Conservation (phyloP, 2,797 vertebrate species). For the Rhinatrema bivittatum region DNA sequence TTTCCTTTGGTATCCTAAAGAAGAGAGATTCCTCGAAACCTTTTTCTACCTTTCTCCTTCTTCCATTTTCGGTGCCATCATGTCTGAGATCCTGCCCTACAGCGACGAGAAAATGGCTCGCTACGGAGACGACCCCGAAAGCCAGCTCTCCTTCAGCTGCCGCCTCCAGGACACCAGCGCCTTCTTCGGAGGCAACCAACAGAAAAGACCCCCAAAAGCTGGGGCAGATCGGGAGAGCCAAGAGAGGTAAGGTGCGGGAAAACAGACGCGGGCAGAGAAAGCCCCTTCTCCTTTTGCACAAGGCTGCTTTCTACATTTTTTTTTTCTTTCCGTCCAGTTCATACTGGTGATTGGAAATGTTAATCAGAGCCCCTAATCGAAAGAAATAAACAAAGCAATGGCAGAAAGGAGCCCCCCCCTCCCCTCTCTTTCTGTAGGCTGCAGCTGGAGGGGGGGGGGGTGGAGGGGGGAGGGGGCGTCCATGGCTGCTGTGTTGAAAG, state of each 20-base stretch:
- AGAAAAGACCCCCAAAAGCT: conserved; percentile 94
- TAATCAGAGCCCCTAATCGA: too few species aligned
- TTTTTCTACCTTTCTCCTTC: conserved; percentile 23
- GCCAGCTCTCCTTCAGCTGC: conserved; percentile 94
- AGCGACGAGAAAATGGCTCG: conserved; percentile 93
- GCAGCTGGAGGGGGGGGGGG: too few species aligned
- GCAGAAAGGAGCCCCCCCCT: too few species aligned
- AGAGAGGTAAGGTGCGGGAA: conserved; percentile 73
- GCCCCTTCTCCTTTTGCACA: too few species aligned
- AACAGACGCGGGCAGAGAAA: conserved; percentile 4
- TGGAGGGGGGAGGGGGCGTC: not conserved
- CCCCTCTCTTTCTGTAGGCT: too few species aligned
- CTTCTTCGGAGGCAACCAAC: conserved; percentile 87
- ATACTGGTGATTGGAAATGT: too few species aligned
- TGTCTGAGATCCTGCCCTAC: conserved; percentile 96
- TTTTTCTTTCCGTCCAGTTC: too few species aligned
- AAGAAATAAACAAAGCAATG: too few species aligned
- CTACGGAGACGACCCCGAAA: conserved; percentile 87
- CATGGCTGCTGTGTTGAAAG: too few species aligned
- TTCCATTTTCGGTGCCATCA: conserved; percentile 48
- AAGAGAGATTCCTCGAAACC: not conserved
- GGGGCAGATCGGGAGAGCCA: conserved; percentile 92
- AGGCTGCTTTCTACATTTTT: too few species aligned
- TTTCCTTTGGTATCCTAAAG: not conserved
- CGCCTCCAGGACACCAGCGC: conserved; percentile 95